Conservation (phyloP, 2,113 vertebrate genomes). For the Grammomys surdaster region DNA sequence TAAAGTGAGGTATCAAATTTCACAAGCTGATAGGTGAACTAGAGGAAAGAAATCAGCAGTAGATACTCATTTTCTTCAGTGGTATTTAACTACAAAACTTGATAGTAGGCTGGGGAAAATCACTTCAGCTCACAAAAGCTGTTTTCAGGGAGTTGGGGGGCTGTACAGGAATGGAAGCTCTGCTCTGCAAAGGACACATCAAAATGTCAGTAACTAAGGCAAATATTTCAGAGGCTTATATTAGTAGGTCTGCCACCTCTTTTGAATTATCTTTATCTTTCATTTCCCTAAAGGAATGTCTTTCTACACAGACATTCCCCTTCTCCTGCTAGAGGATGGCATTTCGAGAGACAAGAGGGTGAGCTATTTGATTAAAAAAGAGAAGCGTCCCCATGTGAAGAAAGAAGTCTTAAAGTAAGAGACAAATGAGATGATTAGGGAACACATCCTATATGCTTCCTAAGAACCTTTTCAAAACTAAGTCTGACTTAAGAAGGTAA, state of each 20-base stretch:
- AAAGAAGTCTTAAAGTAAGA: slow-evolving; percentile 37
- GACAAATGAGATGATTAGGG: slow-evolving; percentile 53
- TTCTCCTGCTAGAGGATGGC: background rate
- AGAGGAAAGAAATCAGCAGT: background rate
- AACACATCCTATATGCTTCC: slow-evolving; percentile 34
- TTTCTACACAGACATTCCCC: background rate
- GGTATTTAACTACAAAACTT: slow-evolving; percentile 34
- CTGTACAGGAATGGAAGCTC: background rate
- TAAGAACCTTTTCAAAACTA: slow-evolving; percentile 63
- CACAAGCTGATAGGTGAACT: background rate
- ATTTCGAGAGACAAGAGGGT: background rate
- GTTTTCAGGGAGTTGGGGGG: background rate
- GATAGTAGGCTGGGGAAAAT: background rate
- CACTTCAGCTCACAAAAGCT: background rate
- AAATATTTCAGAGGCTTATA: background rate
- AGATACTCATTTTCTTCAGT: slow-evolving; percentile 20
- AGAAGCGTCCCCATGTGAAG: background rate
- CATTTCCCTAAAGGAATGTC: slow-evolving; percentile 20
- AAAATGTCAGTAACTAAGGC: slow-evolving; percentile 32
- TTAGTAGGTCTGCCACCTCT: slow-evolving; percentile 34
- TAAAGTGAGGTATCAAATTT: slow-evolving; percentile 12
- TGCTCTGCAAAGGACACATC: background rate
- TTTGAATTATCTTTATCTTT: slow-evolving; percentile 61
- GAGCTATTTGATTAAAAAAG: background rate
- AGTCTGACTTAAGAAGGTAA: slow-evolving; percentile 79